These are phyloP conservation scores for Mastomys natalensis DNA, from an alignment of 2,113 vertebrate genomes.

Conservation along the genomic window DNA sequence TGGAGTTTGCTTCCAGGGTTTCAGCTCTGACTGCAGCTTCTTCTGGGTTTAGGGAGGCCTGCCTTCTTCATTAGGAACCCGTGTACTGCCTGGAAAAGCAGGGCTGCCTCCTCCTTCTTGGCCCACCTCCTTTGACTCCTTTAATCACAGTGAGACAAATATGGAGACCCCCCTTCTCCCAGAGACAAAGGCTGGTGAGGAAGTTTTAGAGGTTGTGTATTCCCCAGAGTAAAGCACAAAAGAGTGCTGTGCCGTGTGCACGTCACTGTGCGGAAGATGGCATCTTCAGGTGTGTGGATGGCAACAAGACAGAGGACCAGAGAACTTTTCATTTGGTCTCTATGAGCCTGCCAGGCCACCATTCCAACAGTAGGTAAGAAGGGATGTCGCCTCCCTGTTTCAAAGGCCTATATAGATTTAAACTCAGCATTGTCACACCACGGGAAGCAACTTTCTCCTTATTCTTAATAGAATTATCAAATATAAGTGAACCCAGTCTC, in stretches of 20 bases:
- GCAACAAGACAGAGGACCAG: not conserved
- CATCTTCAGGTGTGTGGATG: no score
- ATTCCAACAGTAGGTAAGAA: not conserved
- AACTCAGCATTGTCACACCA: not conserved
- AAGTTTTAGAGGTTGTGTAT: not conserved
- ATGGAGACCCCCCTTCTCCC: no score
- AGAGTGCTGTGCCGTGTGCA: no score
- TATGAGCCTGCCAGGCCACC: not conserved
- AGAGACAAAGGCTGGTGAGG: fast-evolving
- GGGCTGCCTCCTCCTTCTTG: not conserved
- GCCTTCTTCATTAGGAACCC: no score
- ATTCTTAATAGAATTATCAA: not conserved
- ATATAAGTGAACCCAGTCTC: not conserved
- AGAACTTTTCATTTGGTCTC: not conserved
- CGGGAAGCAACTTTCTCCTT: not conserved
- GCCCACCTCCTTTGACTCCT: not conserved
- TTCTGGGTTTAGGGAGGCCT: not conserved
- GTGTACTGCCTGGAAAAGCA: not conserved
- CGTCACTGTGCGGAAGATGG: fast-evolving
- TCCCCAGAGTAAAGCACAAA: not conserved
- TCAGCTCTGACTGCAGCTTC: not conserved
- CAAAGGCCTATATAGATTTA: not conserved
- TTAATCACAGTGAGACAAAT: not conserved
- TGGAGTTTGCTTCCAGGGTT: not conserved
- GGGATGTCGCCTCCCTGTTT: not conserved